A percentile compares a stretch with the other conserved stretches of the same genome.
Conservation (phyloP, 2,888 invertebrate genomes). For the Amblyteles armatorius region DNA sequence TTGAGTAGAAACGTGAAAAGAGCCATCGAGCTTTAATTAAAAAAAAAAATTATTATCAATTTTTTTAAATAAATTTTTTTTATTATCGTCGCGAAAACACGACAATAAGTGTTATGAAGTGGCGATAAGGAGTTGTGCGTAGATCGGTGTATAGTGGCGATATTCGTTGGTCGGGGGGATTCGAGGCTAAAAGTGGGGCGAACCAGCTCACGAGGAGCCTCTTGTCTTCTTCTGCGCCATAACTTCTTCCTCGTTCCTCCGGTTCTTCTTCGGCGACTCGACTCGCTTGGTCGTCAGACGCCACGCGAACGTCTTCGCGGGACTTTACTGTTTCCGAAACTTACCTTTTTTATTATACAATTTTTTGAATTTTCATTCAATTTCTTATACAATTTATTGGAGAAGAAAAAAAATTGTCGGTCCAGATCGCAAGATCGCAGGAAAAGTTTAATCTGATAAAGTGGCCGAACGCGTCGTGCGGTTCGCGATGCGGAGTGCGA, state of each 20-base stretch:
- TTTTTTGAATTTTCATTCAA: neutral
- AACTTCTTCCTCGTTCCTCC: constrained; percentile 24
- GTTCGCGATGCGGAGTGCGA: constrained; percentile 14
- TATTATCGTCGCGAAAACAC: neutral
- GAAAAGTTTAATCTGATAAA: constrained; percentile 1
- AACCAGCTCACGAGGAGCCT: constrained; percentile 21
- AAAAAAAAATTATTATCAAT: too few species aligned
- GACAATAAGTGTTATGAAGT: neutral
- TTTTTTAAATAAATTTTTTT: neutral
- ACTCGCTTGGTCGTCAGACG: constrained; percentile 56
- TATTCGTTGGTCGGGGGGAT: constrained; percentile 14
- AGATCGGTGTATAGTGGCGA: neutral
- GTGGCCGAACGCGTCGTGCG: neutral
- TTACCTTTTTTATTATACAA: neutral
- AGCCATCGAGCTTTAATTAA: neutral
- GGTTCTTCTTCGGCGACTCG: constrained; percentile 29
- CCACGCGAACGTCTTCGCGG: constrained; percentile 61
- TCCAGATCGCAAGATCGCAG: neutral
- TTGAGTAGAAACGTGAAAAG: constrained; percentile 41
- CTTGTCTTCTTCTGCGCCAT: constrained; percentile 29
- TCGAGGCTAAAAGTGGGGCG: constrained; percentile 44
- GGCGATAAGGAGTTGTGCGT: constrained; percentile 1
- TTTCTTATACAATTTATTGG: neutral
- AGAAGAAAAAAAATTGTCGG: neutral
- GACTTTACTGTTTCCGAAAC: constrained; percentile 10